Evolutionary conservation across 1,140 invertebrate species (phyloP).

Genomic region (Aphis craccivora): DNA sequence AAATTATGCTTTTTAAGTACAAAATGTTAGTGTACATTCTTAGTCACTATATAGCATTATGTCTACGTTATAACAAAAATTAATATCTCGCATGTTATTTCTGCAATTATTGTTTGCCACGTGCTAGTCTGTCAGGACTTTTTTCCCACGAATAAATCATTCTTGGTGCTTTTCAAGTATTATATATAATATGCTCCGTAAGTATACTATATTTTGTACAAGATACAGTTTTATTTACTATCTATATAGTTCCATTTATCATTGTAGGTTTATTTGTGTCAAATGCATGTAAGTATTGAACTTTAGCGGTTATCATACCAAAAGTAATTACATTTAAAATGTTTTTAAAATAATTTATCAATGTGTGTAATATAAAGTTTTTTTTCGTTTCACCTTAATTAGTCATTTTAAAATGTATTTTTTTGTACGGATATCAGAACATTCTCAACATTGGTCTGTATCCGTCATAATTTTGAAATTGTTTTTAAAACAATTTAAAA

Average conservation of each 20-base stretch:
- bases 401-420: not conserved
- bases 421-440: constrained; percentile 6
- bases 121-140: not conserved
- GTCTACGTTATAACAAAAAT: not conserved
- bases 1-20: not conserved
- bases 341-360: not conserved
- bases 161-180: not conserved
- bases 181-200: not conserved
- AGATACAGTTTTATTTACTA: not conserved
- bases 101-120: not conserved
- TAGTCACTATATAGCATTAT: not conserved
- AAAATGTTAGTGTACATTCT: not conserved
- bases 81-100: not conserved
- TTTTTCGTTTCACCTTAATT: not conserved
- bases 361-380: not conserved
- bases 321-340: not conserved
- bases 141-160: constrained; percentile 8
- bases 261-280: not conserved
- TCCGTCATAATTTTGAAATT: not conserved
- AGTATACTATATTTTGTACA: not conserved
- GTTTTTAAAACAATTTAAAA: not conserved
- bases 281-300: not conserved
- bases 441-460: constrained; percentile 4
- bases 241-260: not conserved
- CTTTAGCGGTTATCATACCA: not conserved